Conservation (phyloP, 2,888 invertebrate species). For the Agrotis segetum region DNA sequence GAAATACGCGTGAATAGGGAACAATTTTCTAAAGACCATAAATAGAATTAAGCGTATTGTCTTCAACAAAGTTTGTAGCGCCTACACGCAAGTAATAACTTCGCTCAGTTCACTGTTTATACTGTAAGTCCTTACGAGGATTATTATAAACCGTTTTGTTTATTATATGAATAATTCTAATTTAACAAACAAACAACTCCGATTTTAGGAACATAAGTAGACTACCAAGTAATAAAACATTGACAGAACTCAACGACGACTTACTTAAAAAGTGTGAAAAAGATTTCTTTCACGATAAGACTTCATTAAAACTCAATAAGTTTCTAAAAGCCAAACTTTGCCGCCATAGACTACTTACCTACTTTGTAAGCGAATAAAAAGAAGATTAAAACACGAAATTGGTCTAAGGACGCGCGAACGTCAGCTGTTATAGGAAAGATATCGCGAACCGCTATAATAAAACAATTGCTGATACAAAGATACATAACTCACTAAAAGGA, state of each 20-base stretch:
- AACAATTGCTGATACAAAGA: slow-evolving; percentile 66
- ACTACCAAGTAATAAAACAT: slow-evolving; percentile 19
- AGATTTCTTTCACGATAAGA: slow-evolving; percentile 19
- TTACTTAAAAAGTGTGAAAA: slow-evolving; percentile 37
- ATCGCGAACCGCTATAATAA: slow-evolving; percentile 49
- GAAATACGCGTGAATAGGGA: slow-evolving; percentile 38
- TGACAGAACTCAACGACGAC: slow-evolving; percentile 9
- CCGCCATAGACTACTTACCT: neutral
- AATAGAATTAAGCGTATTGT: slow-evolving; percentile 49
- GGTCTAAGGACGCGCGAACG: neutral
- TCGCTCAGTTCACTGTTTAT: slow-evolving; percentile 35
- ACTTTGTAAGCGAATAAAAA: slow-evolving; percentile 8
- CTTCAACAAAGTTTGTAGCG: slow-evolving; percentile 42
- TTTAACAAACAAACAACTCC: slow-evolving; percentile 9
- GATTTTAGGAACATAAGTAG: neutral
- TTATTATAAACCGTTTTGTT: slow-evolving; percentile 16
- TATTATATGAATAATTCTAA: slow-evolving; percentile 14
- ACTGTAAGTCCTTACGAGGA: slow-evolving; percentile 3
- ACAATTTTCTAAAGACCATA: slow-evolving; percentile 42
- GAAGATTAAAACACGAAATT: slow-evolving; percentile 11
- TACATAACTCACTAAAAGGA: slow-evolving; percentile 67
- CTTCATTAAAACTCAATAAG: slow-evolving; percentile 42
- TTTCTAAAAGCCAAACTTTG: slow-evolving; percentile 37
- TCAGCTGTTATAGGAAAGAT: slow-evolving; percentile 23
- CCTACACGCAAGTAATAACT: slow-evolving; percentile 30